Base-by-base conservation (phyloP, 2,888 invertebrate species). In the Colletes collaris region DNA sequence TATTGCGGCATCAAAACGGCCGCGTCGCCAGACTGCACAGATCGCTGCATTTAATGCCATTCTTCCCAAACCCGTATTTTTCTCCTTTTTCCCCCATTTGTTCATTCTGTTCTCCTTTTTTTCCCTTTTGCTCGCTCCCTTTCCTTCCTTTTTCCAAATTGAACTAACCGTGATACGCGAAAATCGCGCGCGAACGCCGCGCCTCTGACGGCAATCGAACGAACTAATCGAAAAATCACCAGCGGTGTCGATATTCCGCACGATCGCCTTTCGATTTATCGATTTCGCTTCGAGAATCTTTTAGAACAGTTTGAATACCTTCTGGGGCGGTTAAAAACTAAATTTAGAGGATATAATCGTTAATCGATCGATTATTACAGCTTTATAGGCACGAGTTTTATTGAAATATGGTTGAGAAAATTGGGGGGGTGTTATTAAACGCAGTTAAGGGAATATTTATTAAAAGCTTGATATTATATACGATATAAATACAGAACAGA, bases 11-110 rank as follows among this genome's bases (percentile, higher is more conserved):
- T 73, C 79, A 65, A 79, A 79, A 79, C 78, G 79, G 53, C 59
- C 79, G 71, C 72, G 27, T 27, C 27, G 27, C 73, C 76, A 69
- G 73, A 65, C 63, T 79, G 71, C 71, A 76, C 59, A 78, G 72
- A 82, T 80, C 66, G 74, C 50, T 77, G 79, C 67, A 53, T 67
- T 16, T 79, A 71, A 76, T 75, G 80, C 72, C 70, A 79, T 82
- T 83, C 71, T 82, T 79, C 56, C 44, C 37, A 75, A 69, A 56
- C 62, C 50, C 79, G 65, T 78, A 69, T 79, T 78, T 59, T 55
- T 52, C 8, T 46, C 11, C 10, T 46, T 37, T 2, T 11, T 37
- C 53, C 35, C 6, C 5, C 40, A 35, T 11, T 46, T 19, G 5
- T 19, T 27, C 60, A 6, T 0, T n/a, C 46, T 37, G 3, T 44